Evolutionary conservation across 2,113 vertebrate genomes (phyloP), one percentile per base, ranked within the genome.

Genomic region (Sarotherodon lohbergeri): DNA sequence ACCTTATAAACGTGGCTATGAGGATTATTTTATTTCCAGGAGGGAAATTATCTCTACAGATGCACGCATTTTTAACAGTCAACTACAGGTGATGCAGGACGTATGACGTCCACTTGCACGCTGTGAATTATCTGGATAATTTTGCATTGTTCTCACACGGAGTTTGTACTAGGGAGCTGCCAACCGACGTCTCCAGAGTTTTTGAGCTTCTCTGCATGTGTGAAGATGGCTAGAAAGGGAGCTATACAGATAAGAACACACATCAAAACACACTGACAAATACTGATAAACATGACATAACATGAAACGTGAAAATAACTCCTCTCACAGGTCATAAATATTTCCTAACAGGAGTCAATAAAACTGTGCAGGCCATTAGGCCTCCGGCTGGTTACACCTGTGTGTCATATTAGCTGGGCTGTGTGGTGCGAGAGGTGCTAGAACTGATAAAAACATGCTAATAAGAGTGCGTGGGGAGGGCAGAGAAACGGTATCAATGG

Each of bases 381-480:
- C 56, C 8, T 87, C 57, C 41, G 12, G 81, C 88, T 92, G 90
- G 89, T 95, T 89, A 92, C 95, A 95, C 95, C 93, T 88, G 91
- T 39, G 46, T 96, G 95, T 94, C 93, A 95, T 94, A 94, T 95
- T 94, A 91, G 92, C 93, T 84, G 2, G 78, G 61, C 91, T 85
- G 61, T 17, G 86, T 52, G 84, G 88, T 90, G 91, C 29, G 90
- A 95, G 93, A 94, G 93, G 93, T 94, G 94, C 93, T 95, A 90
- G 82, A 90, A 94, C 86, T 95, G 92, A 95, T 94, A 93, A 94
- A 95, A 95, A 94, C 92, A 94, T 54, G 90, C 90, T 95, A 95
- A 95, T 94, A 94, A 88, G 92, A 90, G 90, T 32, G 82, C 9
- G 84, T 52, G 92, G 88, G 85, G 86, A 84, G 34, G 87, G n/a